These are phyloP conservation scores for Coenonympha arcania DNA, from an alignment of 2,888 invertebrate species.

Conservation along the genomic window DNA sequence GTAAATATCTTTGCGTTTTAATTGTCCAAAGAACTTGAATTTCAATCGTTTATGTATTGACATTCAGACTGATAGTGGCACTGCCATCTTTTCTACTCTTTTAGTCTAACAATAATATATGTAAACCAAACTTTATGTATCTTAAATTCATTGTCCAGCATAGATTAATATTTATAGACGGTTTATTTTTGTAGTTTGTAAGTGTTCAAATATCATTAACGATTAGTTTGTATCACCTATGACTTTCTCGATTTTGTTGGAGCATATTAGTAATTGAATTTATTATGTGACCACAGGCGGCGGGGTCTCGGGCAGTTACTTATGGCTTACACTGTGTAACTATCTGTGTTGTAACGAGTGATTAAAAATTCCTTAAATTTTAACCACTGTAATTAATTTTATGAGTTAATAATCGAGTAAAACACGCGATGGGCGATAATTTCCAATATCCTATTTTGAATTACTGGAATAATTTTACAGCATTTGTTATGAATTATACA, in stretches of 20 bases:
- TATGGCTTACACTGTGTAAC: slow-evolving; percentile 11
- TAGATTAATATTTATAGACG: slow-evolving; percentile 66
- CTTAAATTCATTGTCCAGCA: slow-evolving; percentile 53
- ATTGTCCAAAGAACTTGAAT: too few relatives aligned
- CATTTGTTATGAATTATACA: too few relatives aligned
- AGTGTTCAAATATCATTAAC: slow-evolving; percentile 68
- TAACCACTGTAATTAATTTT: slow-evolving; percentile 8
- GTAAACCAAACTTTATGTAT: slow-evolving; percentile 38
- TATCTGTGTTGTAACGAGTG: slow-evolving; percentile 10
- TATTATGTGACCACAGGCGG: slow-evolving; percentile 48
- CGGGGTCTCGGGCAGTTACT: slow-evolving; percentile 32
- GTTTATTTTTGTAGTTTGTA: slow-evolving; percentile 66
- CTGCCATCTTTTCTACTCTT: too few relatives aligned
- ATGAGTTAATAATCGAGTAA: slow-evolving; percentile 7
- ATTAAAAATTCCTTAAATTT: slow-evolving; percentile 16
- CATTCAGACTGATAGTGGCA: too few relatives aligned
- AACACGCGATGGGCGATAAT: slow-evolving; percentile 4
- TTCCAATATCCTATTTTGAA: background rate
- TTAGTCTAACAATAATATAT: slow-evolving; percentile 28
- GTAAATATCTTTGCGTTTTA: too few relatives aligned
- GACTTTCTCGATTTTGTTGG: slow-evolving; percentile 36
- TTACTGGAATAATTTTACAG: background rate
- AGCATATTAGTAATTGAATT: slow-evolving; percentile 50
- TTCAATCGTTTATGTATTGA: too few relatives aligned
- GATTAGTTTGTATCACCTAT: slow-evolving; percentile 54